A percentile compares a stretch with the other conserved stretches of the same genome.
Conservation (phyloP, 2,113 vertebrate species). For the Camelus dromedarius region DNA sequence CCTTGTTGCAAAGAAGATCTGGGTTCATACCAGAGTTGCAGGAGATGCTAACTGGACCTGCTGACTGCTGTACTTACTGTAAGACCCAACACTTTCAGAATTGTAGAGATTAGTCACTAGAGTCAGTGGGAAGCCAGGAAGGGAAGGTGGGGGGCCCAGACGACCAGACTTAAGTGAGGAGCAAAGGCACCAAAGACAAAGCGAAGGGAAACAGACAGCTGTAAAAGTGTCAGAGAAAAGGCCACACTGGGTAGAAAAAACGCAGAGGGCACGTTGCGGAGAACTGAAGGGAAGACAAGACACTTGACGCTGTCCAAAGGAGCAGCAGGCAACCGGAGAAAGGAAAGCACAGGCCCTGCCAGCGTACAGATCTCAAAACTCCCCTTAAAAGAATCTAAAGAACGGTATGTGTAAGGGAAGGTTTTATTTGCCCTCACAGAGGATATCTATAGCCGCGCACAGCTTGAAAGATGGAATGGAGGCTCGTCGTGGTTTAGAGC, state of each 20-base stretch:
- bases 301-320: too few species aligned
- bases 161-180: not conserved
- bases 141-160: not conserved
- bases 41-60: not conserved
- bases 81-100: not conserved
- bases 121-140: not conserved
- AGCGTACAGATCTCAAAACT: not conserved
- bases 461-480: not conserved
- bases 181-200: not conserved
- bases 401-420: not conserved
- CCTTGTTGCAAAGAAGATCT: not conserved
- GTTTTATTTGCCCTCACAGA: not conserved
- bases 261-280: not conserved
- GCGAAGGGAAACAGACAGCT: not conserved
- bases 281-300: not conserved
- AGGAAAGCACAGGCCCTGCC: not conserved
- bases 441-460: not conserved
- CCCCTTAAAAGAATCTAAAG: not conserved
- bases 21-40: not conserved
- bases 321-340: not conserved
- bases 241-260: rapidly evolving
- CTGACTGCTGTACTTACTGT: not conserved
- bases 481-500: not conserved
- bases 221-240: not conserved
- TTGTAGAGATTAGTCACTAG: not conserved